Percentiles rank a stretch among this genome's conserved stretches.
Evolutionary conservation across 2,888 invertebrate genomes (phyloP).

Genomic region (Monoplex corrugatus): DNA sequence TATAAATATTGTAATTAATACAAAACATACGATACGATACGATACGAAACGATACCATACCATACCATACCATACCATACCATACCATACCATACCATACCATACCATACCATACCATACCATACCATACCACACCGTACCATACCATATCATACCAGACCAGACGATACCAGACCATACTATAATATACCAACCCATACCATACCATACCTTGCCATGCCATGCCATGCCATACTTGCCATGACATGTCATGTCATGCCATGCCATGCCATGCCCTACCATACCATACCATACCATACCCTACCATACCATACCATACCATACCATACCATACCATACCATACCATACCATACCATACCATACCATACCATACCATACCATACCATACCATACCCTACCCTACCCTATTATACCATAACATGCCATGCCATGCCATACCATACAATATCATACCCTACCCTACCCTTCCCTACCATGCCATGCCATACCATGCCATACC

Average conservation of each 20-base stretch:
- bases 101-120: slow-evolving; percentile 13
- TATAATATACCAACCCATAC: slow-evolving; percentile 28
- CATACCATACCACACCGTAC: slow-evolving; percentile 16
- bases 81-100: neutral
- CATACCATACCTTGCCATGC: slow-evolving; percentile 10
- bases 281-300: slow-evolving; percentile 32
- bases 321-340: slow-evolving; percentile 22
- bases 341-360: slow-evolving; percentile 8
- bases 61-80: neutral
- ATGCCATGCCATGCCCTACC: slow-evolving; percentile 7
- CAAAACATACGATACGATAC: too few relatives aligned
- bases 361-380: slow-evolving; percentile 4
- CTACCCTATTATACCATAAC: too few relatives aligned
- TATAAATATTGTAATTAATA: too few relatives aligned
- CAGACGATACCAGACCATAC: slow-evolving; percentile 29
- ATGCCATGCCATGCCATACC: too few relatives aligned
- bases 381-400: too few relatives aligned
- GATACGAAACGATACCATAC: slow-evolving; percentile 23
- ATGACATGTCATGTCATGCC: too few relatives aligned
- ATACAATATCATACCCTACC: too few relatives aligned
- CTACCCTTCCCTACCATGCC: too few relatives aligned
- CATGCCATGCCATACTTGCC: neutral
- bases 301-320: slow-evolving; percentile 2
- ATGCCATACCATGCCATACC: too few relatives aligned
- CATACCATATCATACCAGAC: slow-evolving; percentile 18